phyloP scores from a whole-genome alignment of 30 jellyfish, hydroid and myxozoan genomes.

The Aurelia coerulea region DNA sequence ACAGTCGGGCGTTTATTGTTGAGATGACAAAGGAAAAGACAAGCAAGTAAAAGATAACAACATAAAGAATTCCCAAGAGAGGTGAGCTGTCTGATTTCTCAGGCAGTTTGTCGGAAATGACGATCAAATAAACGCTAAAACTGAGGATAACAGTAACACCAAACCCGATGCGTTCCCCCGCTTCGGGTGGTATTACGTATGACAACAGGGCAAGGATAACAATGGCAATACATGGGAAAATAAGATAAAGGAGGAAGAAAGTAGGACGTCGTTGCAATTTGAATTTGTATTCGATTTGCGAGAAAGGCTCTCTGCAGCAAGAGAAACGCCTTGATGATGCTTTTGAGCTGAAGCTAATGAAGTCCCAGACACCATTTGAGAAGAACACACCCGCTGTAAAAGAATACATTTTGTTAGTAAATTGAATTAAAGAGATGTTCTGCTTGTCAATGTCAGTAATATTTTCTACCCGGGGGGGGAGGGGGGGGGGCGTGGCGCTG shows the following conservation, averaged over 20 bases:
- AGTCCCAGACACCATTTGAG: slow-evolving; percentile 72
- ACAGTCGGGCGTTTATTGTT: slow-evolving; percentile 56
- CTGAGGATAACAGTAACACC: slow-evolving; percentile 91
- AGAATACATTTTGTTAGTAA: neutral
- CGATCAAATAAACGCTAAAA: slow-evolving; percentile 84
- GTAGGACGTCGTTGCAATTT: slow-evolving; percentile 60
- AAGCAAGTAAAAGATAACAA: slow-evolving; percentile 53
- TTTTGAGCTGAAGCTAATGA: slow-evolving; percentile 10
- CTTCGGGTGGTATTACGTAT: slow-evolving; percentile 83
- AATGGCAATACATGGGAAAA: slow-evolving; percentile 79
- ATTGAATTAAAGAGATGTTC: neutral
- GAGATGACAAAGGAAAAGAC: slow-evolving; percentile 54
- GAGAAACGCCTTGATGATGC: slow-evolving; percentile 1
- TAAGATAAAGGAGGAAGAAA: slow-evolving; percentile 73
- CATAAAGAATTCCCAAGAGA: slow-evolving; percentile 77
- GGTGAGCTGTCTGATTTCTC: slow-evolving; percentile 86
- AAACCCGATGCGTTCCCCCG: slow-evolving; percentile 89
- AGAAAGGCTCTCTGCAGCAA: slow-evolving; percentile 69
- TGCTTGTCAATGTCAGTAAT: neutral
- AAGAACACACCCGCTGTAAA: slow-evolving; percentile 21
- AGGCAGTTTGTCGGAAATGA: slow-evolving; percentile 84
- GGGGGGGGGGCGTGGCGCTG: too few species aligned
- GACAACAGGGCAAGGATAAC: slow-evolving; percentile 57
- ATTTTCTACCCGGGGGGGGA: too few species aligned
- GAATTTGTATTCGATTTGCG: slow-evolving; percentile 56